These are phyloP conservation scores for Antigone vipio DNA, from an alignment of 2,113 vertebrate genomes.

Conservation along the genomic window DNA sequence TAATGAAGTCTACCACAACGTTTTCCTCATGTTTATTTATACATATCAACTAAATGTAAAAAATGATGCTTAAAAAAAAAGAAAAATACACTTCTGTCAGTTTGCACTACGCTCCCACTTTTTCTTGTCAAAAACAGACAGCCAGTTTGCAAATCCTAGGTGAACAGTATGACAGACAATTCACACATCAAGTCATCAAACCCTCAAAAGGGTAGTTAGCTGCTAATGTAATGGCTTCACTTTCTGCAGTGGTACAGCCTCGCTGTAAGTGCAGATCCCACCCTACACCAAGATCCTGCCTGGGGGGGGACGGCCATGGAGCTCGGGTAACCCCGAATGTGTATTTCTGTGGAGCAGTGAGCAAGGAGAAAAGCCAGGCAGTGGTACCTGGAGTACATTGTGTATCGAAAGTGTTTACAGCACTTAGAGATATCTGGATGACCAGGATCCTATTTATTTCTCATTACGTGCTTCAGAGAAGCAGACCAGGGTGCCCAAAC, in stretches of 20 bases:
- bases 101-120: neutral
- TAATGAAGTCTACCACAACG: neutral
- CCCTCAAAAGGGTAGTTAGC: neutral
- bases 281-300: neutral
- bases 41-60: neutral
- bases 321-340: neutral
- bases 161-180: neutral
- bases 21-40: conserved; percentile 33
- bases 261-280: neutral
- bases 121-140: conserved; percentile 4
- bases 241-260: neutral
- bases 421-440: neutral
- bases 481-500: neutral
- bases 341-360: neutral
- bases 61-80: neutral
- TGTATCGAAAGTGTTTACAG: neutral
- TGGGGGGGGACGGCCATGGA: neutral
- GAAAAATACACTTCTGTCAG: neutral
- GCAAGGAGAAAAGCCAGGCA: neutral
- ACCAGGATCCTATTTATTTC: neutral
- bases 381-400: neutral
- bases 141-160: conserved; percentile 21
- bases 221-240: neutral
- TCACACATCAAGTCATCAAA: neutral
- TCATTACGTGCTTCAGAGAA: neutral